Base-by-base conservation (phyloP, 1,140 invertebrate species). In the Apis laboriosa region DNA sequence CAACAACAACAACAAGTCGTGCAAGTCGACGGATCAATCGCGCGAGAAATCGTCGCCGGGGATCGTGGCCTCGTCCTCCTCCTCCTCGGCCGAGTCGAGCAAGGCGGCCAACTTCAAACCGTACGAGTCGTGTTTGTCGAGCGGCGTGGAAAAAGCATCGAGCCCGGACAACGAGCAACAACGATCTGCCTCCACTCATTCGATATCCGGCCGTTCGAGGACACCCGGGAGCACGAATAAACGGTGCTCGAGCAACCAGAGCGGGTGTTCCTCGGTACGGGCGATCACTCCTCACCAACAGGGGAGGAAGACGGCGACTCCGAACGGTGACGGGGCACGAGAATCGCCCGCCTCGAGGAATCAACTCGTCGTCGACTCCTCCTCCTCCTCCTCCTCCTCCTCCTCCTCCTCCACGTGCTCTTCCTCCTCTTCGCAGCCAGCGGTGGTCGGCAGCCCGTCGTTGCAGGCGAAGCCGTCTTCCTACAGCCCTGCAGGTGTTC, bases 91-190 rank as follows among this genome's bases (percentile, higher is more conserved):
- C 8, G 91, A 91, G 11, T 90, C 91, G 1, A 93, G 91, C 84
- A 96, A 95, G 86, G 95, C 95, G 86, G 95, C 95, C n/a, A 96
- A 95, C 89, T 97, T 96, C 90, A 96, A 96, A 92, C 96, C 96
- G 86, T 97, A 97, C 91, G 96, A 97, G 91, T 95, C 95, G 71
- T 96, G 95, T 88, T 90, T 96, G 85, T 43, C 34, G 34, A 34
- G 34, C 90, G 80, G 3, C 84, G 89, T 1, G 92, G 34, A 92
- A 17, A 93, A 92, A 53, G 87, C 93, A 13, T 93, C 94, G 55
- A 93, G 92, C 21, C 90, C 91, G 7, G 89, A 90, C 24, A 24
- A 24, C 19, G 90, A 92, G 75, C 91, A 90, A 72, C 91, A 90
- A 51, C 89, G 91, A 34, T 90, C 91, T 3, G 67, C 90, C 4